phyloP scores from a whole-genome alignment of 2,113 vertebrate genomes.

The Sapayoa aenigma region DNA sequence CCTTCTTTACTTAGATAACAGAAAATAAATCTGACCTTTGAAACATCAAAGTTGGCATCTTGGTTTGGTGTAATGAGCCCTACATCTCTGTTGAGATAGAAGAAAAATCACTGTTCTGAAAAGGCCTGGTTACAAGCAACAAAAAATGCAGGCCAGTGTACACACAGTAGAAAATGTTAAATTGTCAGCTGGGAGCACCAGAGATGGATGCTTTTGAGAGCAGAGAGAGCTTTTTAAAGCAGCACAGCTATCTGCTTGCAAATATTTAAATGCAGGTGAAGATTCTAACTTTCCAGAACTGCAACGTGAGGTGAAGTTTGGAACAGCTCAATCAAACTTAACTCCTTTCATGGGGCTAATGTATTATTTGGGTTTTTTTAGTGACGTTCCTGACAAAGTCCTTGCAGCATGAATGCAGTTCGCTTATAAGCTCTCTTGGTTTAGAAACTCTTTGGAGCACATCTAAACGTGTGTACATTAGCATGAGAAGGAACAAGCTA shows the following conservation, averaged over 20 bases:
- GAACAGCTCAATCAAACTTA: background rate
- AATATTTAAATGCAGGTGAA: background rate
- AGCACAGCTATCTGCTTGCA: background rate
- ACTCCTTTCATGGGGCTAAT: background rate
- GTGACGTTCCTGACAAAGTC: background rate
- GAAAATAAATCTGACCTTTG: background rate
- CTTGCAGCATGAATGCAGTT: background rate
- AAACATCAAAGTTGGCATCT: background rate
- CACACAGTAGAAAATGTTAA: background rate
- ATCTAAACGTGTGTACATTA: fast-evolving
- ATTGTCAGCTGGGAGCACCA: background rate
- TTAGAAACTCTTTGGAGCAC: background rate
- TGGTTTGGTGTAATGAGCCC: background rate
- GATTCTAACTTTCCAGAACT: background rate
- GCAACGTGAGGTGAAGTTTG: background rate
- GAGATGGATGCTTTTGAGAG: background rate
- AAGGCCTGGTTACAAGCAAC: background rate
- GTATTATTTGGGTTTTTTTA: background rate
- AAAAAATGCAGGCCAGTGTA: background rate
- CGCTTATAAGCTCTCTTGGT: background rate
- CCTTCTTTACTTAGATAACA: background rate
- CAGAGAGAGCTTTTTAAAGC: background rate
- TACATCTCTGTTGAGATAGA: background rate
- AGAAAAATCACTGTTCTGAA: background rate
- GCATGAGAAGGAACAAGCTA: background rate